Base-by-base conservation (phyloP, 2,113 vertebrate species). In the Atlantisia rogersi region DNA sequence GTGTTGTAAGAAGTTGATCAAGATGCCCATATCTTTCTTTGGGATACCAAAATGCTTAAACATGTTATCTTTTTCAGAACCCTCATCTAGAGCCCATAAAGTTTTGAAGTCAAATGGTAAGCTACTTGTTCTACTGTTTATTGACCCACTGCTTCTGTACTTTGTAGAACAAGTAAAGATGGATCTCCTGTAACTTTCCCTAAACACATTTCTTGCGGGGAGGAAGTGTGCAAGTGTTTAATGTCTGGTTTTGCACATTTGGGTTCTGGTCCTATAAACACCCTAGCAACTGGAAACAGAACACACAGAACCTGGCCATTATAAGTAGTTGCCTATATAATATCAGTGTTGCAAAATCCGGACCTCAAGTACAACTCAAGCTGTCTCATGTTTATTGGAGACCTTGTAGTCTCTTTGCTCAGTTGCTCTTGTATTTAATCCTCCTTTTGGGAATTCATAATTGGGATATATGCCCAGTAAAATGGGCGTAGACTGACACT, bases 51-150 rank as follows among this genome's bases (percentile, higher is more conserved):
- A 96, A 40, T 83, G 20, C 55, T 86, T 85, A 35, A 77, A 90
- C 6, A 7, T 25, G 18, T 91, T 94, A 29, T 97, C 83, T 59
- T 96, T 96, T 92, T 68, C 96, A 99, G 99, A 99, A 93, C 99
- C 99, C 53, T 98, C 99, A 8, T 99, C 99, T 18, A 99, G 99
- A 98, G 96, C 98, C 76, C 97, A 99, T 96, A 99, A 99, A 98
- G 98, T 98, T 92, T 97, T 98, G 73, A 99, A 99, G 94, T 98
- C 99, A 94, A 98, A 98, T 5, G 98, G 99, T 98, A 97, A 98
- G 98, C 97, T 75, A 21, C 21, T 86, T 87, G 9, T 2, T 88
- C 11, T 78, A 29, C 37, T 91, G 29, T 46, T 82, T 75, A 42
- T 55, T 78, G 20, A 46, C 16, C 6, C 29, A 29, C 12, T 82